These are phyloP conservation scores for Triops cancriformis DNA, from an alignment of 1,140 invertebrate species.

Conservation along the genomic window DNA sequence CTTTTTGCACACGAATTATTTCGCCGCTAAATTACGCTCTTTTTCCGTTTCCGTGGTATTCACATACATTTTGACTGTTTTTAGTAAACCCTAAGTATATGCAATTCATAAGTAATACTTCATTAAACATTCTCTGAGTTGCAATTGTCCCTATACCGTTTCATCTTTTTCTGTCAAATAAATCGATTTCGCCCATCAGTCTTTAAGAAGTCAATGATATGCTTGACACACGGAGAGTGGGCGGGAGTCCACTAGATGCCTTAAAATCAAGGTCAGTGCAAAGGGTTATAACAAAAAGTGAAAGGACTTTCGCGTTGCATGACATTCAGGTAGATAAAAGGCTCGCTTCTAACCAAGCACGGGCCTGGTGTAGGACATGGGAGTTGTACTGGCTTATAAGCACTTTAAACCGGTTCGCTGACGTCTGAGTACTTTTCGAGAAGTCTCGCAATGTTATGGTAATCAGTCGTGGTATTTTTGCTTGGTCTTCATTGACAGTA, in stretches of 20 bases:
- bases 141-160: no score
- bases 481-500: no score
- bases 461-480: neutral
- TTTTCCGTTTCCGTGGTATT: no score
- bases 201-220: neutral
- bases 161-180: neutral
- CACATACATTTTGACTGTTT: no score
- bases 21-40: no score
- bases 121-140: no score
- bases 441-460: neutral
- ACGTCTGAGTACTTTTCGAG: neutral
- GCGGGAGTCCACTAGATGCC: neutral
- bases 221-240: neutral
- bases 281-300: neutral
- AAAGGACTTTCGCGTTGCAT: neutral
- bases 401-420: neutral
- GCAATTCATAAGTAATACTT: no score
- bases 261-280: neutral
- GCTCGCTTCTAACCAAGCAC: neutral
- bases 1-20: no score
- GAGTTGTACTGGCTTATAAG: neutral
- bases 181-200: neutral
- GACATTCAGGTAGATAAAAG: neutral
- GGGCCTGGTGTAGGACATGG: neutral
- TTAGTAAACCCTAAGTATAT: no score